Base-by-base conservation (phyloP, 2,888 invertebrate genomes). In the Bimastos eiseni region DNA sequence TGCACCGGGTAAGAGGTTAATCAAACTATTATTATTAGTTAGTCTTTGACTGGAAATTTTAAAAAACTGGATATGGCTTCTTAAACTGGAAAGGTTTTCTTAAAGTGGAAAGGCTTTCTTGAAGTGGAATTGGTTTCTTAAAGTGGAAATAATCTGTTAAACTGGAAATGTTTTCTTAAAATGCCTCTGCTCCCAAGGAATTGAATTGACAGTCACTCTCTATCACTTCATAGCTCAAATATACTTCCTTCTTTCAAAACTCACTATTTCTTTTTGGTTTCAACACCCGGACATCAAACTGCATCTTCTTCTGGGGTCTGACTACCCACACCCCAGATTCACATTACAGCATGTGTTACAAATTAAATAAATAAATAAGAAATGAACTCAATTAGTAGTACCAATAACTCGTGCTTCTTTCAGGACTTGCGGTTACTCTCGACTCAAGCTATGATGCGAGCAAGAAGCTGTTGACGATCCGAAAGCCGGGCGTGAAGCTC, bases 401-500 rank as follows among this genome's bases (percentile, higher is more conserved):
- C 0, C 21, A 17, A 49, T 24, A 49, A 49, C 24, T 8, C 24
- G 49, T 49, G 49, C 24, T 83, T 88, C 5, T 90, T 91, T 91
- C 90, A 36, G 83, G 91, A 41, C 86, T 89, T 37, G 21, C 91
- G 34, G 90, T 89, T 70, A 91, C 91, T 30, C 92, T 94, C 91
- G 93, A 92, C 21, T 93, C 92, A 90, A 92, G 91, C 21, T 95
- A 93, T 92, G 93, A 93, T 83, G 90, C 97, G 33, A 96, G 96
- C 91, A 96, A 96, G 90, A 93, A 94, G 91, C 96, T 97, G 0
- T 95, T 98, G 30, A 97, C 97, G 0, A 96, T 99, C 33, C 96
- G 98, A 92, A 98, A 98, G 93, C 98, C 98, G 0, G 97, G 96
- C 41, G 97, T 98, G 90, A 97, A 96, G 94, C 97, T 98, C 96